A percentile compares a stretch with the other conserved stretches of the same genome.
These are phyloP conservation scores for Candoia aspera DNA, from an alignment of 2,113 vertebrate genomes.

Conservation along the genomic window DNA sequence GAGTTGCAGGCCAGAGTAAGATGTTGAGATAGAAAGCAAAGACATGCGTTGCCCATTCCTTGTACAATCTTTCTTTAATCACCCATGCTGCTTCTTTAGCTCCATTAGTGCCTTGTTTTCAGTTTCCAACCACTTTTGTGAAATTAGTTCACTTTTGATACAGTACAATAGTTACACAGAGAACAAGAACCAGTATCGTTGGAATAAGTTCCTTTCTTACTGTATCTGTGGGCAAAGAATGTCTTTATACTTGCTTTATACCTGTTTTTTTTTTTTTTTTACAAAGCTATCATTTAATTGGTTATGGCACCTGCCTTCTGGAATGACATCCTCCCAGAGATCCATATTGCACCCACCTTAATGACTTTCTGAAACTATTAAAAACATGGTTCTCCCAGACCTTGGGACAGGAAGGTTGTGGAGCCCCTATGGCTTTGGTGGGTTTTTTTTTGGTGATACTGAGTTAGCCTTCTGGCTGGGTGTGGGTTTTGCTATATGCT, in stretches of 20 bases:
- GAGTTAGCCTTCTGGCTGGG: background rate
- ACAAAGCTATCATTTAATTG: background rate
- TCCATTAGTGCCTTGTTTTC: constrained; percentile 25
- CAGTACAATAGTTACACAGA: constrained; percentile 28
- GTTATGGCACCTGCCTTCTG: background rate
- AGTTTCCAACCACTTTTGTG: background rate
- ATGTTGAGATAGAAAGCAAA: background rate
- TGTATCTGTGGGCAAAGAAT: constrained; percentile 31
- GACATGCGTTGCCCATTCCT: background rate
- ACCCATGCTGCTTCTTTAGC: background rate
- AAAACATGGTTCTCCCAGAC: background rate
- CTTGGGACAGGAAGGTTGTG: background rate
- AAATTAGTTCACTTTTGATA: constrained; percentile 16
- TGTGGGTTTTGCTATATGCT: background rate
- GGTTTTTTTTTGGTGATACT: background rate
- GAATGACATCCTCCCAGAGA: background rate
- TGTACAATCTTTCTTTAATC: background rate
- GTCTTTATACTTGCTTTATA: constrained; percentile 1
- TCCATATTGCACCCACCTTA: background rate
- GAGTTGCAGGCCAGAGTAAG: too few relatives aligned
- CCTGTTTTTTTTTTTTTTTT: fast-evolving
- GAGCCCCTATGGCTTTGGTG: background rate
- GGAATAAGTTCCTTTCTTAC: constrained; percentile 9
- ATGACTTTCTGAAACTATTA: background rate
- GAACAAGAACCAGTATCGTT: constrained; percentile 6